Evolutionary conservation across 1,140 invertebrate species (phyloP).

Genomic region (Pygmarrhopalites habei): DNA sequence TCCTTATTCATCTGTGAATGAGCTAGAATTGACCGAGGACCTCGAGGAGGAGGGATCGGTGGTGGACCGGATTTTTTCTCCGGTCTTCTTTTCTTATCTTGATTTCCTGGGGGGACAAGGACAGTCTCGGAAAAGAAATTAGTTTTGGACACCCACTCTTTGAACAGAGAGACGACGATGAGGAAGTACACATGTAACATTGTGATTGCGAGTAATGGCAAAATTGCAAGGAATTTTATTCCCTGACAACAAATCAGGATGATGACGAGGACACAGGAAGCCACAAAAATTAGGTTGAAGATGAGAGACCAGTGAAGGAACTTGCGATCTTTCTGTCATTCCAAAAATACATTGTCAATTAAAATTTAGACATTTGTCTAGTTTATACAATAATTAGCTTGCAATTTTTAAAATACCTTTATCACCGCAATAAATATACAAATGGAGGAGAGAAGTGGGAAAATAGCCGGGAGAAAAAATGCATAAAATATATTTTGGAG

Average conservation of each 20-base stretch:
- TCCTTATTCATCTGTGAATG: not conserved
- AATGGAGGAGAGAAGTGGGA: not conserved
- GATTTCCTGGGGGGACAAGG: not conserved
- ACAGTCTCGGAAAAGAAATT: not conserved
- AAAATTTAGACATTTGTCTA: not conserved
- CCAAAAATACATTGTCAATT: not conserved
- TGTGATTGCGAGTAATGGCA: not conserved
- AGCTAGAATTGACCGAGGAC: not conserved
- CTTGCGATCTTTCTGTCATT: not conserved
- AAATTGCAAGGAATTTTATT: constrained; percentile 6
- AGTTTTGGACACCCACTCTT: not conserved
- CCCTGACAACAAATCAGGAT: constrained; percentile 6
- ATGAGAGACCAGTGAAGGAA: constrained; percentile 1
- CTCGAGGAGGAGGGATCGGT: not conserved
- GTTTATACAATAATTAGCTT: not conserved
- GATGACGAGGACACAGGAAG: constrained; percentile 3
- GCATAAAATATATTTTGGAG: constrained; percentile 1
- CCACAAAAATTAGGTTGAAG: not conserved
- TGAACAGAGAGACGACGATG: constrained; percentile 10
- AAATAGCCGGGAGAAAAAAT: not conserved
- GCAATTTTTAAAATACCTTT: not conserved
- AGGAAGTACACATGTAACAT: constrained; percentile 9
- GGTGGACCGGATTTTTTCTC: not conserved
- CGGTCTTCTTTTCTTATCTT: not conserved
- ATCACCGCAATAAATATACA: constrained; percentile 4